Base-by-base conservation (phyloP, 2,888 invertebrate species). In the Chelonus formosanus region DNA sequence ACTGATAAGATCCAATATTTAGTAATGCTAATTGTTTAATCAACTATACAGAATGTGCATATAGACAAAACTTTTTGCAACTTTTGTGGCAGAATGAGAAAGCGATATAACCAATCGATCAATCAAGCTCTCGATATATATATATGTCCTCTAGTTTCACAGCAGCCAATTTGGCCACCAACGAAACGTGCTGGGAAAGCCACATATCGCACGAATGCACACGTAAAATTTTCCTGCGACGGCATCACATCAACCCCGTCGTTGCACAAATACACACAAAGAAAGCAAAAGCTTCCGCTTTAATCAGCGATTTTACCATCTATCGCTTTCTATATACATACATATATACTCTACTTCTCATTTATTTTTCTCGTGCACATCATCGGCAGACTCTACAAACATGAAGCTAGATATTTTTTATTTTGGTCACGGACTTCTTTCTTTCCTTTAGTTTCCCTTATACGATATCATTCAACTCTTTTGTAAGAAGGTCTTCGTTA, bases 241-340 rank as follows among this genome's bases (percentile, higher is more conserved):
- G 10, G 35, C 20, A 10, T 7, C 34, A 31, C 47, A 32, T 44
- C 56, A 44, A 45, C 36, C 31, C 44, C 35, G 45, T 35, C 54
- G 40, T 8, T 7, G 34, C 34, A 20, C 55, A 63, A 31, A 20
- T 20, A 63, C 8, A 53, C 20, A 48, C 2, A 45, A 40, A 40
- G 35, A 45, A 54, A 48, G 45, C 48, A 52, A 50, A 44, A 45
- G 44, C 50, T 57, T 64, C 64, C 40, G 64, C 57, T 64, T 64
- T 58, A 64, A 64, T 64, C 64, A 64, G 64, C 57, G 31, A 50
- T 64, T 58, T 64, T 20, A 45, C 40, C 36, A 61, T 40, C 53
- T 61, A 10, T 54, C 32, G 45, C 53, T 62, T 5, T 35, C 10
- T 54, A 10, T 53, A 53, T 20, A 20, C 20, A 53, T 20, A 20